These are phyloP conservation scores for Anguilla megastoma DNA, from an alignment of 2,797 vertebrate genomes.

Conservation along the genomic window DNA sequence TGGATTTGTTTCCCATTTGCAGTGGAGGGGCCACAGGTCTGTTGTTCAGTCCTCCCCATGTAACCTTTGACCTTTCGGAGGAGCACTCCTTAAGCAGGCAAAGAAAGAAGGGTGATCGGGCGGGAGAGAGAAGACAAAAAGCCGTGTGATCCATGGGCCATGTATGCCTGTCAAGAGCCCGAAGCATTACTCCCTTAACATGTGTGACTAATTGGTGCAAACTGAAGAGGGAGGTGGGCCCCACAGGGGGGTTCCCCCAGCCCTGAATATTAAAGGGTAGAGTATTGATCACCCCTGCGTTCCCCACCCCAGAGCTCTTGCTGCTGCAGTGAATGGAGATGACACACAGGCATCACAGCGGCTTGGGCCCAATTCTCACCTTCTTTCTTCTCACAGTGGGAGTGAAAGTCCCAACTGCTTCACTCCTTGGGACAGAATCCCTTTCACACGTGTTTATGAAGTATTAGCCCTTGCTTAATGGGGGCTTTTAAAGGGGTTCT, in stretches of 20 bases:
- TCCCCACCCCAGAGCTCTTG: constrained; percentile 33
- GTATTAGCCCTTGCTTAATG: constrained; percentile 35
- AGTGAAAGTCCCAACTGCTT: constrained; percentile 24
- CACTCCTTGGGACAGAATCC: constrained; percentile 42
- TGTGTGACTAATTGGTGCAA: constrained; percentile 48
- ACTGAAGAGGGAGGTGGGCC: constrained; percentile 18
- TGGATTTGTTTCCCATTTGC: constrained; percentile 8
- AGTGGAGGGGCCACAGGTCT: neutral
- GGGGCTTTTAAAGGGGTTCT: constrained; percentile 41
- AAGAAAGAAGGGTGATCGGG: neutral
- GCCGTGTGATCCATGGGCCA: constrained; percentile 18
- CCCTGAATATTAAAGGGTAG: constrained; percentile 43
- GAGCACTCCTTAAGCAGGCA: neutral
- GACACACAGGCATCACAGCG: neutral
- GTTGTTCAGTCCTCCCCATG: constrained; percentile 1
- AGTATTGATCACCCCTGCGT: constrained; percentile 43
- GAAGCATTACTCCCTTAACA: constrained; percentile 40
- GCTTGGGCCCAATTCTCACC: constrained; percentile 11
- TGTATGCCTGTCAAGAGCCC: constrained; percentile 23
- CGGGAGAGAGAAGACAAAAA: constrained; percentile 2
- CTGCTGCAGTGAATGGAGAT: constrained; percentile 36
- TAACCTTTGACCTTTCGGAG: constrained; percentile 19
- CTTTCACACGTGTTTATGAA: constrained; percentile 45
- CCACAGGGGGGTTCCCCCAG: constrained; percentile 30
- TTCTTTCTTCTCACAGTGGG: constrained; percentile 34